A percentile compares a stretch with the other conserved stretches of the same genome.
These are phyloP conservation scores for Zophobas atratus DNA, from an alignment of 1,140 invertebrate genomes.

Conservation along the genomic window DNA sequence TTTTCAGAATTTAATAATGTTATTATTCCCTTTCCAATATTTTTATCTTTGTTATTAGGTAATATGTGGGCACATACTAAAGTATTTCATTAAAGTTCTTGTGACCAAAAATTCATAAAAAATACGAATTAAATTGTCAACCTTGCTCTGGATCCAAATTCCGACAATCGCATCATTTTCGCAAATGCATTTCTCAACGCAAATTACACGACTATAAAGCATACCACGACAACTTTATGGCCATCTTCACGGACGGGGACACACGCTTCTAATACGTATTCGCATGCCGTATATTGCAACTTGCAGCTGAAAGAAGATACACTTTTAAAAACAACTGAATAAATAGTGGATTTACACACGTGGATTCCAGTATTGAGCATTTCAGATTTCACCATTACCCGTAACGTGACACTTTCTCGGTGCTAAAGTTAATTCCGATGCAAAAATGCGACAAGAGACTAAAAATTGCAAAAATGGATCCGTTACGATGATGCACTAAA, in stretches of 20 bases:
- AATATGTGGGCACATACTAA: too few species aligned
- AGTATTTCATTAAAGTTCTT: background rate
- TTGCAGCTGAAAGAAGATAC: conserved; percentile 51
- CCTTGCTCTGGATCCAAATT: conserved; percentile 46
- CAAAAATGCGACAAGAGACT: conserved; percentile 56
- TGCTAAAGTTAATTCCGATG: conserved; percentile 49
- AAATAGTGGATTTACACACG: conserved; percentile 56
- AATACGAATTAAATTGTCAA: background rate
- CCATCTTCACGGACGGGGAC: conserved; percentile 33
- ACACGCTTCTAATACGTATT: conserved; percentile 42
- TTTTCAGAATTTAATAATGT: too few species aligned
- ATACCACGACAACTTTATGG: conserved; percentile 47
- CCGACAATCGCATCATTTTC: conserved; percentile 46
- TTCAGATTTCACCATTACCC: conserved; percentile 14
- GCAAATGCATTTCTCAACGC: conserved; percentile 49
- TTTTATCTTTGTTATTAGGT: too few species aligned
- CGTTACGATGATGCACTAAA: conserved; percentile 70
- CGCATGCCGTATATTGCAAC: conserved; percentile 45
- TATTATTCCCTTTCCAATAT: too few species aligned
- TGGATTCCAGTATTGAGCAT: conserved; percentile 53
- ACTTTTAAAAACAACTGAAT: conserved; percentile 50
- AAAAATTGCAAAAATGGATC: conserved; percentile 66
- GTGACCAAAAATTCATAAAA: background rate
- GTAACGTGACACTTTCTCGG: conserved; percentile 31
- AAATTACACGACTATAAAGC: conserved; percentile 30